These are phyloP conservation scores for Aricia artaxerxes DNA, from an alignment of 2,888 invertebrate genomes.

Conservation along the genomic window DNA sequence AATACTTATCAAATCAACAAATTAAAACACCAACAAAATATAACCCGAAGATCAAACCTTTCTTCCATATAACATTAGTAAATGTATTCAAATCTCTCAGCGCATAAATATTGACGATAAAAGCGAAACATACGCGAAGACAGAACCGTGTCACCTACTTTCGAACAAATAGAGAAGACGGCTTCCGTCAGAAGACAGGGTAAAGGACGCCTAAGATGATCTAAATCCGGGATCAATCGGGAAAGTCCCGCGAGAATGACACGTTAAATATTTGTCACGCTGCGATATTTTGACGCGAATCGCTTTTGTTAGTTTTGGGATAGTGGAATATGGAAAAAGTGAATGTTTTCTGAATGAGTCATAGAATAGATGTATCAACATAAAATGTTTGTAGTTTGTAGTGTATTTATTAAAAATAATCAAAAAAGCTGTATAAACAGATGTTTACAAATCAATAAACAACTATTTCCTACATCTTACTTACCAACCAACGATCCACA, in stretches of 20 bases:
- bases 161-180: not conserved
- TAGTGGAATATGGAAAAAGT: not conserved
- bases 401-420: not conserved
- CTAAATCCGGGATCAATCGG: conserved; percentile 19
- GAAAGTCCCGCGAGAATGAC: conserved; percentile 1
- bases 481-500: too few relatives aligned
- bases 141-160: conserved; percentile 16
- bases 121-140: not conserved
- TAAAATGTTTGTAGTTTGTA: not conserved
- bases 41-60: not conserved
- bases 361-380: not conserved
- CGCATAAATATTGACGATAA: not conserved
- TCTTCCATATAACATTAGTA: not conserved
- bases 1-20: too few relatives aligned
- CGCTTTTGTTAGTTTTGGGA: not conserved
- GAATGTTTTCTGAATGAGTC: not conserved
- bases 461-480: too few relatives aligned
- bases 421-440: too few relatives aligned
- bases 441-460: too few relatives aligned
- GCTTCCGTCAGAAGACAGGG: conserved; percentile 11
- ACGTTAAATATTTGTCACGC: conserved; percentile 16
- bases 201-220: conserved; percentile 10
- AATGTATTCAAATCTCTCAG: not conserved
- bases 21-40: too few relatives aligned
- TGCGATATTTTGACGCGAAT: conserved; percentile 1